A percentile compares a stretch with the other conserved stretches of the same genome.
Evolutionary conservation across 2,113 vertebrate genomes (phyloP).

Genomic region (Actenoides hombroni): DNA sequence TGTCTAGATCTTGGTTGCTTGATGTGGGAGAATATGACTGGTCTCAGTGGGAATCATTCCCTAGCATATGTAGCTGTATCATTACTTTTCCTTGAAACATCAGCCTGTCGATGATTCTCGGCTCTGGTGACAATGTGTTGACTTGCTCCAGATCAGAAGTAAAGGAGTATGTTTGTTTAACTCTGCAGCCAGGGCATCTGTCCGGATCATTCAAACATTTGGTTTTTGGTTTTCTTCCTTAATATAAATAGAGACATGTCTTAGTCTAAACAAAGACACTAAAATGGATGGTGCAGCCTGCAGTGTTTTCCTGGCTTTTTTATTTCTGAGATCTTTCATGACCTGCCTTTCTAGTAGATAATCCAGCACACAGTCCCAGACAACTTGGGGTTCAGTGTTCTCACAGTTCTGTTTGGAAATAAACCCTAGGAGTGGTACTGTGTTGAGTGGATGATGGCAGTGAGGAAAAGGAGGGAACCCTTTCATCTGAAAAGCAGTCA

Average conservation of each 20-base stretch:
- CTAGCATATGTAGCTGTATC: neutral
- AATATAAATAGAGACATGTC: slow-evolving; percentile 29
- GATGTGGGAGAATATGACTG: neutral
- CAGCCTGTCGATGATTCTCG: neutral
- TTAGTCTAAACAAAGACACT: slow-evolving; percentile 42
- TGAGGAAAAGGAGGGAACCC: neutral
- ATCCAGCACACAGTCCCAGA: neutral
- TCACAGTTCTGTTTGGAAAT: neutral
- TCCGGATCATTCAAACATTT: neutral
- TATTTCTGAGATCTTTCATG: slow-evolving; percentile 15
- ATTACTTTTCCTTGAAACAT: neutral
- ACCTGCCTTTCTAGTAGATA: neutral
- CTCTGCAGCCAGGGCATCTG: slow-evolving; percentile 9
- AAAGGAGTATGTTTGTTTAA: slow-evolving; percentile 16
- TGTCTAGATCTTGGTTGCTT: neutral
- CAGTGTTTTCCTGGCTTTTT: slow-evolving; percentile 11
- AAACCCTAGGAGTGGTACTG: neutral
- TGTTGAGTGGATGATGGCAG: neutral
- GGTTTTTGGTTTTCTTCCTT: neutral
- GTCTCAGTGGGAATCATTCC: neutral
- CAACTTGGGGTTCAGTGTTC: neutral
- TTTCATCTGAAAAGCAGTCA: neutral
- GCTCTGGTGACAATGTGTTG: neutral
- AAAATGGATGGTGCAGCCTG: neutral
- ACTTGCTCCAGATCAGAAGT: slow-evolving; percentile 6